Evolutionary conservation across 2,888 invertebrate genomes (phyloP), one percentile per base, ranked within the genome.

Genomic region (Epinotia brunnichana): DNA sequence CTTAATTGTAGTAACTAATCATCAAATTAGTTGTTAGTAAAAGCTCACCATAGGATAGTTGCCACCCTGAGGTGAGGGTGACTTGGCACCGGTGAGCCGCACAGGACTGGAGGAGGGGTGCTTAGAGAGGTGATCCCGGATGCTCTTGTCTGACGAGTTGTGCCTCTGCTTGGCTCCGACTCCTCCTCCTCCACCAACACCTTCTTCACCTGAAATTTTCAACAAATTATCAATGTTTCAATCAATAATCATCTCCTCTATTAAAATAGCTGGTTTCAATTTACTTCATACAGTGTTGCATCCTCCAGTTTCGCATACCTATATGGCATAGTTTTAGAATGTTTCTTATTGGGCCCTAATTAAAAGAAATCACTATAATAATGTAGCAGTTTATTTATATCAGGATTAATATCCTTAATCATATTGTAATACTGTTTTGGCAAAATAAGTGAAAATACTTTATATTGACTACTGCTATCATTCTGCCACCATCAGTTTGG

Each of bases 101-200:
- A 97, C 96, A 81, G 97, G 97, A 91, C 97, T 97, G 84, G 95
- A 97, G 77, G 96, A 96, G 83, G 97, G 95, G 89, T 96, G 96
- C 89, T 97, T 97, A 84, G 96, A 96, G 89, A 96, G 96, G 90
- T 98, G 98, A 87, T 98, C 98, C 90, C 97, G 97, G 87, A 98
- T 97, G 91, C 98, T 98, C 90, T 98, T 98, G 79, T 95, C 95
- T 81, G 94, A 84, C 77, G 94, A 91, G 81, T 91, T 90, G 80
- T 90, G 87, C 82, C 94, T 84, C 81, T 93, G 89, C 83, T 94
- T 94, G 73, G 87, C 94, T 69, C 92, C 91, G 35, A 90, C 93
- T 63, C 93, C 92, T 82, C 94, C 95, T 79, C 95, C 95, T 63
- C 95, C 94, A 71, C 94, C 94, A 41, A 87, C 92, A 78, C 92